phyloP scores from a whole-genome alignment of 1,140 invertebrate genomes.

The Drosophila mayri region DNA sequence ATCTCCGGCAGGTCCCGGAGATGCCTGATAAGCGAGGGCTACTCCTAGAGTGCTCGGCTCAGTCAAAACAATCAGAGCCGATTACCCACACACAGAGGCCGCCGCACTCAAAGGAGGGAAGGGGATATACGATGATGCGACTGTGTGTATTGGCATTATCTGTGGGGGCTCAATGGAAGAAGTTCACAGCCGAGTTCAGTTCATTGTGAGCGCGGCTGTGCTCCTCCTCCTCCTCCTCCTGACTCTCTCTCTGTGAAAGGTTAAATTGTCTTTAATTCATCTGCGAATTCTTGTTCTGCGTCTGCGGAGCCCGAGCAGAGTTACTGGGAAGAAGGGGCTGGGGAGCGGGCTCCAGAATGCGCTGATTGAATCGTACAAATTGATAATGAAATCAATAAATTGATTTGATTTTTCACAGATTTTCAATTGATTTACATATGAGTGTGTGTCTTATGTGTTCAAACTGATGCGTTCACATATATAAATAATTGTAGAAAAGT shows the following conservation, averaged over 20 bases:
- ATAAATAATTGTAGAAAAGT: constrained; percentile 8
- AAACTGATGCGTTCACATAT: constrained; percentile 6
- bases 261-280: constrained; percentile 82
- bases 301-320: constrained; percentile 32
- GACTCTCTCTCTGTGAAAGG: constrained; percentile 57
- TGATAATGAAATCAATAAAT: constrained; percentile 76
- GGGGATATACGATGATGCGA: constrained; percentile 18
- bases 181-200: constrained; percentile 78
- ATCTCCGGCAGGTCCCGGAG: constrained; percentile 4
- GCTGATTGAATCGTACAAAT: constrained; percentile 68
- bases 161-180: constrained; percentile 71
- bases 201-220: constrained; percentile 68
- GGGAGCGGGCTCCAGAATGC: constrained; percentile 6
- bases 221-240: not conserved
- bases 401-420: constrained; percentile 45
- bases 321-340: constrained; percentile 16
- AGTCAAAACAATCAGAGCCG: constrained; percentile 73
- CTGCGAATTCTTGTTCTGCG: constrained; percentile 69
- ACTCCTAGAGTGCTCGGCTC: constrained; percentile 41
- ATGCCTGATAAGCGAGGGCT: constrained; percentile 57
- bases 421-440: constrained; percentile 34
- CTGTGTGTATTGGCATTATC: constrained; percentile 50
- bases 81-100: constrained; percentile 43
- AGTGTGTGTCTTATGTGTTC: not conserved
- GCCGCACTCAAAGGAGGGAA: constrained; percentile 10